phyloP scores from a whole-genome alignment of 64 coral and sea anemone genomes.

The Anthopleura sola region DNA sequence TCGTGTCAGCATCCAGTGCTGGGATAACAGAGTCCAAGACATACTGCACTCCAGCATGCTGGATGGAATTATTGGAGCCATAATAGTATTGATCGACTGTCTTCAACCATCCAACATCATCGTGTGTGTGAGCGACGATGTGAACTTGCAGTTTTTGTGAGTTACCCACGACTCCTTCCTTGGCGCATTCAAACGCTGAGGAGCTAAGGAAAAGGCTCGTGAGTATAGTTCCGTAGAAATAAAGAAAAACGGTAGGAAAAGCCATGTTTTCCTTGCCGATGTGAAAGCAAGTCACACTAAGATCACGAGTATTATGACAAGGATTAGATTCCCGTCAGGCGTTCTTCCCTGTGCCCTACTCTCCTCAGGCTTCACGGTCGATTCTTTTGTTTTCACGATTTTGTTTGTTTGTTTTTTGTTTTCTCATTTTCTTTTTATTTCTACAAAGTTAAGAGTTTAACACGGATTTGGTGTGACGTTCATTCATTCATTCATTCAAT shows the following conservation, averaged over 20 bases:
- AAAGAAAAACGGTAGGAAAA: not conserved
- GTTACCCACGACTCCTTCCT: not conserved
- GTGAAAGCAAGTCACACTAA: not conserved
- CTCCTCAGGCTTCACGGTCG: not conserved
- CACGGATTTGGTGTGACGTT: no score
- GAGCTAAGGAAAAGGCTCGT: not conserved
- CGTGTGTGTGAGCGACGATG: constrained; percentile 51
- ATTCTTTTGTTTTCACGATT: no score
- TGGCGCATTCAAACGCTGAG: constrained; percentile 11
- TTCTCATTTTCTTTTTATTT: no score
- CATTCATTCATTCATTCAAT: no score
- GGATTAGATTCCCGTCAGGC: not conserved
- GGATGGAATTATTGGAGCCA: constrained; percentile 58
- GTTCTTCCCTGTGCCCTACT: not conserved
- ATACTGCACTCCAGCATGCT: constrained; percentile 52
- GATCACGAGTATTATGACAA: constrained; percentile 44
- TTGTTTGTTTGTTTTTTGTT: no score
- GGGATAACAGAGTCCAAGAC: constrained; percentile 60
- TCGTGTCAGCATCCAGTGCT: constrained; percentile 20
- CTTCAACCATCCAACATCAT: constrained; percentile 60
- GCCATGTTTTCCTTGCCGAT: not conserved
- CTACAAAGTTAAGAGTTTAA: no score
- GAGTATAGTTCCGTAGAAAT: not conserved
- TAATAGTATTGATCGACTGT: constrained; percentile 58
- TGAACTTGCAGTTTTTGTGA: constrained; percentile 50